Conservation (phyloP, 2,888 invertebrate genomes). For the Hirudinaria manillensis region DNA sequence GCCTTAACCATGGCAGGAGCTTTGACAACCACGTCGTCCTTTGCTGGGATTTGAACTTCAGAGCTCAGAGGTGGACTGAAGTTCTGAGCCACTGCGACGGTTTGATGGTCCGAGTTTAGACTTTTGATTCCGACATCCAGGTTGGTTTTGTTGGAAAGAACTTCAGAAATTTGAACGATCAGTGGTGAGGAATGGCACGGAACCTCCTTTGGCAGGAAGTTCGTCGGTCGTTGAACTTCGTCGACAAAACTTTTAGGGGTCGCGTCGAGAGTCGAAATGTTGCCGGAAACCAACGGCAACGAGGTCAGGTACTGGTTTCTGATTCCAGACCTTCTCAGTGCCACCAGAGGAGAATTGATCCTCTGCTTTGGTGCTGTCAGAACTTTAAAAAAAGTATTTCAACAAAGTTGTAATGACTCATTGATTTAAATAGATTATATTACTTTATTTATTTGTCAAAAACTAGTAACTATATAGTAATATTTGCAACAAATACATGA, state of each 20-base stretch:
- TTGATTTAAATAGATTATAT: too few relatives aligned
- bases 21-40: background rate
- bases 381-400: background rate
- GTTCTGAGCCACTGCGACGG: too few relatives aligned
- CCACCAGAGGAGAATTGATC: conserved; percentile 1
- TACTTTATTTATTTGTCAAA: too few relatives aligned
- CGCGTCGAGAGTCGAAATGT: background rate
- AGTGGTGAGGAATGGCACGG: background rate
- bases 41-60: too few relatives aligned
- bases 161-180: too few relatives aligned
- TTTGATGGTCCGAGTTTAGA: too few relatives aligned
- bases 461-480: too few relatives aligned
- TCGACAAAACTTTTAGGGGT: background rate
- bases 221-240: background rate
- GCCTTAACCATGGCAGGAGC: background rate
- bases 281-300: background rate
- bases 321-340: background rate
- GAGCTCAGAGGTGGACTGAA: too few relatives aligned
- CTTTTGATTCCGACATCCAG: too few relatives aligned
- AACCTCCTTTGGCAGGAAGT: background rate
- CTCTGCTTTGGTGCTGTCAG: background rate
- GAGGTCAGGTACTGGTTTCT: background rate
- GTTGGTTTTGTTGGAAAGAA: too few relatives aligned
- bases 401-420: too few relatives aligned
- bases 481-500: too few relatives aligned